Evolutionary conservation across 2,113 vertebrate genomes (phyloP).

Genomic region (Toxotes jaculatrix): DNA sequence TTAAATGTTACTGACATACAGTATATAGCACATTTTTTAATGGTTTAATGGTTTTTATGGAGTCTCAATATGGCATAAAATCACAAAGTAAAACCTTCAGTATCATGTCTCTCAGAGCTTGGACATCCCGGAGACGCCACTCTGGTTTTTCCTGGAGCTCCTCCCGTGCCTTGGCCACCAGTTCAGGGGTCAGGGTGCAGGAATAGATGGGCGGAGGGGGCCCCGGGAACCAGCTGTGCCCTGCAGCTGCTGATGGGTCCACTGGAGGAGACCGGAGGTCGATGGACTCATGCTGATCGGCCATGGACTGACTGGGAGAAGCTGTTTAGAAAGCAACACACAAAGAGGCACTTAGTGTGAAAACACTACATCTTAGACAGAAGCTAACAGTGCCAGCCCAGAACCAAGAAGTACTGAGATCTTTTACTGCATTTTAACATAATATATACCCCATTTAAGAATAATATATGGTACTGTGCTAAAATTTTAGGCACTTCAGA

Average conservation of each 20-base stretch:
- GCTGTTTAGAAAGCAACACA: slow-evolving; percentile 43
- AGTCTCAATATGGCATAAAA: neutral
- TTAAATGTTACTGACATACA: too few relatives aligned
- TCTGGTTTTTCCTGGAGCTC: slow-evolving; percentile 98
- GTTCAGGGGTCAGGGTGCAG: slow-evolving; percentile 91
- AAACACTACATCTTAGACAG: neutral
- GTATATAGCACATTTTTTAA: too few relatives aligned
- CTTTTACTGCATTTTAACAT: too few relatives aligned
- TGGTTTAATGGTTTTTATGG: neutral
- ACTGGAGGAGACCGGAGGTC: slow-evolving; percentile 83
- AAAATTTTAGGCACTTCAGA: too few relatives aligned
- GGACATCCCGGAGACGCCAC: slow-evolving; percentile 95
- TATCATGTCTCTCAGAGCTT: slow-evolving; percentile 97
- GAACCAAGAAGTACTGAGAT: too few relatives aligned
- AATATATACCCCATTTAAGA: too few relatives aligned
- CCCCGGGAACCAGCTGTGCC: slow-evolving; percentile 78
- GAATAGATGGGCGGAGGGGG: slow-evolving; percentile 87
- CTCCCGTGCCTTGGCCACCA: slow-evolving; percentile 94
- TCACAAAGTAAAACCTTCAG: slow-evolving; percentile 80
- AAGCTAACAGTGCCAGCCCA: neutral
- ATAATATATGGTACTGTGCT: too few relatives aligned
- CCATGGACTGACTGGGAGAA: slow-evolving; percentile 85
- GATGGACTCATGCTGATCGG: slow-evolving; percentile 89
- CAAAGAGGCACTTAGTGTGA: neutral
- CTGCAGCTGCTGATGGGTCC: slow-evolving; percentile 79